Evolutionary conservation across 35 echinoderm and acorn worm genomes (phyloP), one percentile per base, ranked within the genome.

Genomic region (Apostichopus parvimensis): DNA sequence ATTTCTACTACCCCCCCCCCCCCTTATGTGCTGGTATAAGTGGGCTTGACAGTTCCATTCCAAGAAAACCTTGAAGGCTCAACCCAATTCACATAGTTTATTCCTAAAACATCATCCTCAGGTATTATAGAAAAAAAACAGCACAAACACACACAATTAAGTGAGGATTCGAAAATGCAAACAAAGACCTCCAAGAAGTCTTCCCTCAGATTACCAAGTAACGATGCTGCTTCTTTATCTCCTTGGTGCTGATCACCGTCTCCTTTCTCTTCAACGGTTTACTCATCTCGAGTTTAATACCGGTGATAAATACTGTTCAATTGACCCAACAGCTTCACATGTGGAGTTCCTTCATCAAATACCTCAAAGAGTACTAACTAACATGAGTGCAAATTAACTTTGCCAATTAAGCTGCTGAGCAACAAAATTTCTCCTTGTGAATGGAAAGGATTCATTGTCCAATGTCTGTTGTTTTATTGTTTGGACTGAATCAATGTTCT

Each of bases 181-280:
- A 80, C 78, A 80, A 14, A 14, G 78, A 80, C 53, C 6, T 80
- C 6, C 6, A 68, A 68, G 64, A 68, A 18, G 64, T 14, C 9
- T 68, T 11, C 64, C 1, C 64, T 80, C 6, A 5, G 55, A 55
- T 82, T 82, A 82, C 79, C 79, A 82, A 82, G 54, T 82, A 55
- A 45, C 8, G 9, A 14, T 82, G 79, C 55, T 82, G 79, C 79
- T 82, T 82, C 54, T 34, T 45, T 82, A 82, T 82, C 34, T 82
- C 79, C 79, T 82, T 82, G 45, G 11, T 82, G 55, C 79, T 82
- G 52, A 82, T 55, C 18, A 82, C 79, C 45, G 79, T 82, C 25
- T 82, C 79, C 54, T 82, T 82, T 82, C 79, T 45, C 55, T 54
- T 82, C 55, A 82, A 82, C 5, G 79, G 79, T 54, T 45, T 6